Evolutionary conservation across 2,797 vertebrate genomes (phyloP), one percentile per base, ranked within the genome.

Genomic region (Enteromius mattozi): DNA sequence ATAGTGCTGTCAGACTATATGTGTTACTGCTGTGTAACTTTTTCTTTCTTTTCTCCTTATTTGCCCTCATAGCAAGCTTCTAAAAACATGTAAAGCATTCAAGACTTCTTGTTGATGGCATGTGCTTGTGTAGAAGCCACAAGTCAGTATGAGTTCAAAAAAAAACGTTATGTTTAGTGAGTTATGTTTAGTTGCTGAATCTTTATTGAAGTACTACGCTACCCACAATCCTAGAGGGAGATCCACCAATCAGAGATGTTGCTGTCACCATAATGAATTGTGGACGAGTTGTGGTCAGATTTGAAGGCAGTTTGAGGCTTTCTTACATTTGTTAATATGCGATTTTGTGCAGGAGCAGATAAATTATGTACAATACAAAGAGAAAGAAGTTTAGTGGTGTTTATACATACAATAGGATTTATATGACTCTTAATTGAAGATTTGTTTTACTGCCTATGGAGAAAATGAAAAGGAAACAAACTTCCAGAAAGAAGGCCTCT

Each of bases 1-100:
- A 88, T 74, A 65, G 56, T 56, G 37, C 21, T 63, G 24, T 71
- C 30, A 70, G 35, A 61, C 10, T n/a, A n/a, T 14, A 27, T 27
- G 59, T 27, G n/a, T 27, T 12, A 24, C 12, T 4, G 2, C 59
- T 27, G 13, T 61, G 24, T 30, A 14, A 27, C 59, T 61, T 61
- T 61, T 61, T 61, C 12, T 27, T 27, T 27, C 4, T 61, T 27
- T 61, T 27, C 12, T 27, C 12, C 24, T 61, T 27, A 61, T 61
- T 61, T 61, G 12, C 24, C 1, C 59, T 61, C 59, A 61, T 61
- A 61, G 59, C 59, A 61, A 61, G 13, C 59, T 61, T 61, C 4
- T 61, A 5, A 59, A 59, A 24, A 59, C 56, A 59, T 24, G 56
- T 59, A 7, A 19, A 54, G 49, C 49, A 54, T n/a, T 24, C 9